A percentile compares a stretch with the other conserved stretches of the same genome.
These are phyloP conservation scores for Andrena hattorfiana DNA, from an alignment of 2,888 invertebrate species.

Conservation along the genomic window DNA sequence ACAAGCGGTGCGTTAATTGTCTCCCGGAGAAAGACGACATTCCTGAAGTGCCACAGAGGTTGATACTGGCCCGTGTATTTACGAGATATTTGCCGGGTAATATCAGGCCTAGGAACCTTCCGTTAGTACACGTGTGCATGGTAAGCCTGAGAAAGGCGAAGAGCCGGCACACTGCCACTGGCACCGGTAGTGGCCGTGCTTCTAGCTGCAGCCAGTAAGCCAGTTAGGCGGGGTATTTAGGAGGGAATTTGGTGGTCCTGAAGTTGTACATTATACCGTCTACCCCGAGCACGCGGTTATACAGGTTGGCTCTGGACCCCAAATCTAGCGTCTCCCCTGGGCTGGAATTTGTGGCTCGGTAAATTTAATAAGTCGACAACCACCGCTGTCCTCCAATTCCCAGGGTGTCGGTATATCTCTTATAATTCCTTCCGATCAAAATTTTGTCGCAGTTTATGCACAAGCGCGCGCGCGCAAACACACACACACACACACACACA, in stretches of 20 bases:
- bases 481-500: too few relatives aligned
- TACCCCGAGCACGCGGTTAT: slow-evolving; percentile 70
- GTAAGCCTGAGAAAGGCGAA: slow-evolving; percentile 70
- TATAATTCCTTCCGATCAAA: slow-evolving; percentile 22
- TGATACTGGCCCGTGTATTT: slow-evolving; percentile 73
- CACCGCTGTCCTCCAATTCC: slow-evolving; percentile 61
- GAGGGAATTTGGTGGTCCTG: slow-evolving; percentile 81
- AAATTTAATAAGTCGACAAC: slow-evolving; percentile 83
- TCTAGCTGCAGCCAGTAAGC: slow-evolving; percentile 76
- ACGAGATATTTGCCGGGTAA: slow-evolving; percentile 79
- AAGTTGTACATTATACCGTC: slow-evolving; percentile 83
- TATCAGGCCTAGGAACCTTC: slow-evolving; percentile 74
- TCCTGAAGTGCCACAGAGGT: slow-evolving; percentile 48
- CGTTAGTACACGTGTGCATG: slow-evolving; percentile 71
- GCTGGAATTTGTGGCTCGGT: slow-evolving; percentile 81
- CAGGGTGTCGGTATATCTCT: slow-evolving; percentile 42
- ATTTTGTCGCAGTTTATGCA: slow-evolving; percentile 11
- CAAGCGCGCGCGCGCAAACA: too few relatives aligned
- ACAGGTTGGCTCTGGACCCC: slow-evolving; percentile 66
- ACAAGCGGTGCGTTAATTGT: slow-evolving; percentile 38
- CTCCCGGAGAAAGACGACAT: slow-evolving; percentile 38
- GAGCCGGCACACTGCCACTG: slow-evolving; percentile 44
- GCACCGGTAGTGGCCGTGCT: slow-evolving; percentile 47
- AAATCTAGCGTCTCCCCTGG: slow-evolving; percentile 70
- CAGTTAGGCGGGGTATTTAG: slow-evolving; percentile 84